Evolutionary conservation across 2,113 vertebrate genomes (phyloP), one percentile per base, ranked within the genome.

Genomic region (Balaenoptera acutorostrata): DNA sequence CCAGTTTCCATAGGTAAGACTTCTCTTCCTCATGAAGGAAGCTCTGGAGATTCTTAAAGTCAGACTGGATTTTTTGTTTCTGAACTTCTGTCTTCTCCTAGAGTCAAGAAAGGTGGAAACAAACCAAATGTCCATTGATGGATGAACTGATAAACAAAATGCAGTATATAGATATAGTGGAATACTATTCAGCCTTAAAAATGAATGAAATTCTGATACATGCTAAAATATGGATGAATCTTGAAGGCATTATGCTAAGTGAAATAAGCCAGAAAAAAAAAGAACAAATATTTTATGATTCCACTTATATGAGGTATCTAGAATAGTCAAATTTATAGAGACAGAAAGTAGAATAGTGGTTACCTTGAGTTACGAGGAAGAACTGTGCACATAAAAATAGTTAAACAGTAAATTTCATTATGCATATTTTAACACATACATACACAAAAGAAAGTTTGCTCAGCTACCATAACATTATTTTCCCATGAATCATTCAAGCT

Each of bases 21-120:
- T 87, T 94, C 83, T 97, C 92, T 44, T 98, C 96, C 14, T 75
- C 41, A 8, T 14, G 29, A 7, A 98, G 93, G 68, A 97, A 98
- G 0, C 10, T 44, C 0, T 55, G 94, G 69, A 97, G 78, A 39
- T 9, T 92, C 57, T 84, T 10, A 78, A 97, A 97, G 20, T 95
- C 88, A 27, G 87, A 64, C 41, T 75, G 77, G 80, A 97, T 94
- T 74, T 86, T 96, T 86, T 95, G 57, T 27, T 44, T 95, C 33
- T 11, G 69, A 59, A 13, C 23, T 5, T 89, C 23, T 33, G 36
- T 39, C 36, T 89, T 85, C 66, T 52, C 87, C 97, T 97, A 74
- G 33, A 96, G 44, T 29, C 31, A 83, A 64, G 39, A 72, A 57
- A 55, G 21, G 13, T 29, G 2, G 8, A 64, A 39, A 66, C 46